phyloP scores from a whole-genome alignment of 2,113 vertebrate species.

The Sus scrofa region T2T-Sscrofa CM000812.6:188364501-188365000 shows the following conservation, averaged over 20 bases:
- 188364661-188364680: not conserved
- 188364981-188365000: not conserved
- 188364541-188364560: not conserved
- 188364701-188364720: not conserved
- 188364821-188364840: slow-evolving; percentile 3
- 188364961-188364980: not conserved
- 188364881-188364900: not conserved
- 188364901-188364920: not conserved
- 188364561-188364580: not conserved
- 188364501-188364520: not conserved
- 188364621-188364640: slow-evolving; percentile 6
- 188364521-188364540: slow-evolving; percentile 10
- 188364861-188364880: not conserved
- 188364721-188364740: slow-evolving; percentile 23
- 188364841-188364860: slow-evolving; percentile 26
- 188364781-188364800: not conserved
- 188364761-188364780: not conserved
- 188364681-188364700: not conserved
- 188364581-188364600: not conserved
- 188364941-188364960: slow-evolving; percentile 8
- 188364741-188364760: not conserved
- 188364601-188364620: not conserved
- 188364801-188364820: not conserved
- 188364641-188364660: not conserved
- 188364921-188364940: not conserved